Base-by-base conservation (phyloP, 1,140 invertebrate species). In the Carcinoscorpius rotundicauda region DNA sequence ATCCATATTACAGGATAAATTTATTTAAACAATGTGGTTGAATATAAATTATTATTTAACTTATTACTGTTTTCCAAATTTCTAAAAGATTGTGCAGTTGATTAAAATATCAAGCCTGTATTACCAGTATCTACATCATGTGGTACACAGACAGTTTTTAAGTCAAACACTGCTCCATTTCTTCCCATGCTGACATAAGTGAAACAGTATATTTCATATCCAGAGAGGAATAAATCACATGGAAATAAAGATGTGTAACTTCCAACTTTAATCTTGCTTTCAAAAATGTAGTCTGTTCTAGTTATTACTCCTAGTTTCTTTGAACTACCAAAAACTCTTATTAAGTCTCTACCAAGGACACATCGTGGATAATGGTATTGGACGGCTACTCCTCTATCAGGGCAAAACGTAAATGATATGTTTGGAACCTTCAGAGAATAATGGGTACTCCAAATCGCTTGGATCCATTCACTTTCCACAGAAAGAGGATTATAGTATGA, bases 351-450 rank as follows among this genome's bases (percentile, higher is more conserved):
- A 11, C 66, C 66, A 5, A 61, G 56, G 50, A 65, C 64, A 57
- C 71, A 72, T 50, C 69, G 59, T 3, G 71, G 71, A 48, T 68
- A 67, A n/a, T 66, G 66, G 51, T 71, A 71, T 11, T 67, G 64
- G 3, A 72, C 66, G 11, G 63, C 62, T 11, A 72, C 48, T 50
- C 68, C 71, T 58, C 63, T 62, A 53, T 67, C 56, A 29, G 29
- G 29, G 50, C 68, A 69, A 4, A 62, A 64, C 8, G 66, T 65
- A 3, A 69, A 58, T 4, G 65, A 64, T 10, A 61, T 55, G 53
- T 69, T 64, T 29, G 69, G 64, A 8, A 70, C 69, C 8, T 56
- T 68, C 4, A 70, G 61, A 49, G 64, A 65, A 51, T 70, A 70
- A 3, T 66, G 62, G 48, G 63, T 64, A 62, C 71, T 71, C 65